phyloP scores from a whole-genome alignment of 2,113 vertebrate species.

The Colossoma macropomum region DNA sequence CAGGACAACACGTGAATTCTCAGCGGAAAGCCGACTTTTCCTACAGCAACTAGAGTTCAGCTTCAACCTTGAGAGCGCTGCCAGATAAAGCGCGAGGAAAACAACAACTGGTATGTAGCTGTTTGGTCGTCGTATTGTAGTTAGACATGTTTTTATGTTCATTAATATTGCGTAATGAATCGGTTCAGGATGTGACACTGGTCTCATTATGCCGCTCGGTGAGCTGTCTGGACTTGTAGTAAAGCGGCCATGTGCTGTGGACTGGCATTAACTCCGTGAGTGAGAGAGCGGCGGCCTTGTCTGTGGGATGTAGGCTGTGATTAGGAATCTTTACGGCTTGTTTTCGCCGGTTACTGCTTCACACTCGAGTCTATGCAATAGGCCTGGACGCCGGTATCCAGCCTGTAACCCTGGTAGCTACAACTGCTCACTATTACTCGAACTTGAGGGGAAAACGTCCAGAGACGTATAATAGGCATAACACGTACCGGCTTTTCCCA shows the following conservation, averaged over 20 bases:
- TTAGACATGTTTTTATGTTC: neutral
- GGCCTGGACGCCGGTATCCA: neutral
- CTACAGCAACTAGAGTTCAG: neutral
- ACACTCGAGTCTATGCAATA: neutral
- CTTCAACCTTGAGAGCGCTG: neutral
- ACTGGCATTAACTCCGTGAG: neutral
- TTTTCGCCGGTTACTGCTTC: neutral
- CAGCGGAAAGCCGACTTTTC: neutral
- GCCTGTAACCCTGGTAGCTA: neutral
- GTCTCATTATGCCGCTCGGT: neutral
- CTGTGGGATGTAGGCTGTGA: neutral
- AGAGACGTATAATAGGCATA: no score
- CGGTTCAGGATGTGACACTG: constrained; percentile 5
- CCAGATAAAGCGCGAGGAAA: neutral
- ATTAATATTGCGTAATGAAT: neutral
- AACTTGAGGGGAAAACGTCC: no score
- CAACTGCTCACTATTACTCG: neutral
- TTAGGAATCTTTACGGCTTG: neutral
- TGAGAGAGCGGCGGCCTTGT: neutral
- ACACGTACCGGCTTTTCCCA: no score
- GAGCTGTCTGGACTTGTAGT: neutral
- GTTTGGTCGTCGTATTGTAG: neutral
- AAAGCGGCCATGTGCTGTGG: neutral
- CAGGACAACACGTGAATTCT: constrained; percentile 69
- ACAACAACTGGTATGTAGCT: constrained; percentile 20